phyloP scores from a whole-genome alignment of 2,797 vertebrate species.

The Intellagama lesueurii region DNA sequence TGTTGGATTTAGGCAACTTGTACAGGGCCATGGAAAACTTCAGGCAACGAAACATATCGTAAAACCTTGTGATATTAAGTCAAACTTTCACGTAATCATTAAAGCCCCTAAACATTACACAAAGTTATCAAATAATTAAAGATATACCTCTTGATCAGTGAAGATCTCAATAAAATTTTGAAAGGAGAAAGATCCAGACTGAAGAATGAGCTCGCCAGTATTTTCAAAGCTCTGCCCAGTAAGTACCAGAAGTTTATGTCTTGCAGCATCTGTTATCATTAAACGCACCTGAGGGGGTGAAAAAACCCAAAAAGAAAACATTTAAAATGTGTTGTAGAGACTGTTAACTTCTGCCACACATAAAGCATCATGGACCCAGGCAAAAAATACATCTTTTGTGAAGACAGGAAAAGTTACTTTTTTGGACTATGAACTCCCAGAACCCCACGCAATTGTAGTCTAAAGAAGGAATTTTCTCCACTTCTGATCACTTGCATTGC shows the following conservation, averaged over 20 bases:
- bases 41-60: background rate
- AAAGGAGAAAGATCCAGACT: conserved; percentile 97
- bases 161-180: conserved; percentile 98
- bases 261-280: conserved; percentile 94
- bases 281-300: conserved; percentile 86
- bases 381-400: background rate
- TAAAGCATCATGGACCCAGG: conserved; percentile 16
- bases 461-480: too few relatives aligned
- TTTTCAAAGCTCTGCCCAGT: conserved; percentile 96
- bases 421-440: background rate
- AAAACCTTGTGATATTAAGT: background rate
- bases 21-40: too few relatives aligned
- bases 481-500: background rate
- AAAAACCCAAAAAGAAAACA: background rate
- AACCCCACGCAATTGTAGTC: too few relatives aligned
- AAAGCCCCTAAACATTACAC: background rate
- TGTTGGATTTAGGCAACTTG: too few relatives aligned
- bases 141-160: conserved; percentile 94
- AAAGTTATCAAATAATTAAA: background rate
- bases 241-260: conserved; percentile 94
- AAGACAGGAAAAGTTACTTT: background rate
- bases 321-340: rapidly evolving
- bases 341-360: background rate
- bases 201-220: conserved; percentile 95
- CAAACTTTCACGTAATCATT: rapidly evolving